These are phyloP conservation scores for Xenopus borealis DNA, from an alignment of 2,113 vertebrate species.

Conservation along the genomic window DNA sequence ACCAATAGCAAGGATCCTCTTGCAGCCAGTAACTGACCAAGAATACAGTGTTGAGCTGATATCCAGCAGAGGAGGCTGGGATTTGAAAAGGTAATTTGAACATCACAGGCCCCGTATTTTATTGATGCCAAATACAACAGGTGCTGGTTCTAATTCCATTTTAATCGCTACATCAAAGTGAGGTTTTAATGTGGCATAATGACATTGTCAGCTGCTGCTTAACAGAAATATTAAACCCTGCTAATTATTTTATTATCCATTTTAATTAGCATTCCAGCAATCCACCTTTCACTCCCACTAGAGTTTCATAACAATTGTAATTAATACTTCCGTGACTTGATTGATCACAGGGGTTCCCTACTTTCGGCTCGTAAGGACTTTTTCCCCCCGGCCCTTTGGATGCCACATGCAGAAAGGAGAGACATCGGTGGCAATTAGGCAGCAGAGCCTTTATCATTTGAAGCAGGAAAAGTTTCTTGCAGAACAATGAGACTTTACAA, in stretches of 20 bases:
- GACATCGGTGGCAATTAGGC: neutral
- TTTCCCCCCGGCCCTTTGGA: too few relatives aligned
- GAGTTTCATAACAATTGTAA: neutral
- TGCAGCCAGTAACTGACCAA: too few relatives aligned
- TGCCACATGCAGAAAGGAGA: neutral
- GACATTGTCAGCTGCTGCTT: constrained; percentile 6
- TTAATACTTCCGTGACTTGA: constrained; percentile 5
- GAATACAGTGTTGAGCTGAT: too few relatives aligned
- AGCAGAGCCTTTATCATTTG: neutral
- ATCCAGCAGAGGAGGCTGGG: too few relatives aligned
- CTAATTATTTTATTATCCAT: constrained; percentile 7
- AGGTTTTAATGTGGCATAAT: neutral
- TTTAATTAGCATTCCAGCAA: constrained; percentile 20
- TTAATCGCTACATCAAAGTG: neutral
- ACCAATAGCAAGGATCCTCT: too few relatives aligned
- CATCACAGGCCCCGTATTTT: too few relatives aligned
- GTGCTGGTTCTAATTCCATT: neutral
- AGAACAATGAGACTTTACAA: neutral
- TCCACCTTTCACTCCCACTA: neutral
- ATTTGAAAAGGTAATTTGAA: too few relatives aligned
- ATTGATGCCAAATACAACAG: too few relatives aligned
- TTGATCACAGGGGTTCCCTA: neutral
- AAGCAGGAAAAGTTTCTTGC: neutral
- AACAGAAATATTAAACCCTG: neutral
- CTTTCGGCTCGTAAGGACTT: neutral